These are phyloP conservation scores for Geopemphigus sp. DNA, from an alignment of 1,140 invertebrate species.

Conservation along the genomic window DNA sequence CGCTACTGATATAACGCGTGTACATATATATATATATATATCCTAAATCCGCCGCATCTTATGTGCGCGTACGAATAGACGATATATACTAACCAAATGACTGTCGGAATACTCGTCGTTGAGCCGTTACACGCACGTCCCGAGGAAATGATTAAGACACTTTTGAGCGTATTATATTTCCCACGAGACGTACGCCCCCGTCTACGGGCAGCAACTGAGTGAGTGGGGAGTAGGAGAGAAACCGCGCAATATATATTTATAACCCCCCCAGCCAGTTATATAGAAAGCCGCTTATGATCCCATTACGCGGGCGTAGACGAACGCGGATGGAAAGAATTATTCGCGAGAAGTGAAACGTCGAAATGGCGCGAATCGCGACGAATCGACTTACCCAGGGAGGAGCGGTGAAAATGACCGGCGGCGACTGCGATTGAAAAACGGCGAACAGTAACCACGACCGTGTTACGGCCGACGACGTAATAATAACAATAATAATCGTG, in stretches of 20 bases:
- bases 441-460: background rate
- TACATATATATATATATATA: background rate
- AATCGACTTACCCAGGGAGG: background rate
- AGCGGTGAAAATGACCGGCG: background rate
- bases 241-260: constrained; percentile 15
- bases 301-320: background rate
- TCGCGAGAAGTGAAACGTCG: background rate
- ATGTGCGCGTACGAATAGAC: background rate
- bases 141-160: constrained; percentile 44
- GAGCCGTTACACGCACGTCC: constrained; percentile 26
- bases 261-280: too few species aligned
- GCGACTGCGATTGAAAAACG: background rate
- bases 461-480: background rate
- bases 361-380: background rate
- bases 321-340: background rate
- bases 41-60: background rate
- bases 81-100: constrained; percentile 26
- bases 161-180: constrained; percentile 43
- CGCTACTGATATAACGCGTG: background rate
- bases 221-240: background rate
- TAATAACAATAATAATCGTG: background rate
- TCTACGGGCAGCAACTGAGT: too few species aligned
- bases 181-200: background rate
- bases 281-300: constrained; percentile 40
- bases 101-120: background rate